Base-by-base conservation (phyloP, 2,888 invertebrate species). In the Argyresthia albistria region DNA sequence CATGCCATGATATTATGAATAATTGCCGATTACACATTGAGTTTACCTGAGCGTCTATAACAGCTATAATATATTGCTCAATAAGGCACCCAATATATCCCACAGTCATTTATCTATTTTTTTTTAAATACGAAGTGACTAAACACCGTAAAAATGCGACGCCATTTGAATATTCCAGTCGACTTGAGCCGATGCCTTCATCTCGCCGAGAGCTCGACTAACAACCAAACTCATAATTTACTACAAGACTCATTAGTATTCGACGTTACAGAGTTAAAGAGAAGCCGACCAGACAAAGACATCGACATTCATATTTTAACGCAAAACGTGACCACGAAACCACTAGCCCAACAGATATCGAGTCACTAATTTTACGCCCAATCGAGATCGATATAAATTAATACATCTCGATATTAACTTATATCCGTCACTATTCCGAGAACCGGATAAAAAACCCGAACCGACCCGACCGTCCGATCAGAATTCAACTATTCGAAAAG, bases 321-420 rank as follows among this genome's bases (percentile, higher is more conserved):
- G 71, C 76, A 66, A 71, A 76, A 78, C 70, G 76, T 75, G 80
- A 78, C 77, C 76, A 69, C 71, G 64, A 70, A 73, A 76, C 74
- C 76, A 72, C 73, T 75, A 76, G 70, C 73, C 70, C 68, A 67
- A 68, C 65, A 70, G 35, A 52, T 64, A 58, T 64, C 64, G 64
- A 46, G 51, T 47, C 25, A 80, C 75, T 69, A 78, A 87, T 87
- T 87, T 86, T 76, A 81, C 82, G 80, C 81, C 75, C 81, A 79
- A 83, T 87, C 84, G 72, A 65, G 59, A 70, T 64, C 61, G 67
- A 82, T 84, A 76, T 78, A 78, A 81, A 84, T 86, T 84, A 82
- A 84, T 76, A 82, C 75, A 76, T 86, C 80, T 62, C 61, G 60
- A 52, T 58, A 59, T 60, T 62, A 52, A 43, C 50, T 43, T 37